Conservation (phyloP, 2,797 vertebrate species). For the Rhinoraja longicauda region DNA sequence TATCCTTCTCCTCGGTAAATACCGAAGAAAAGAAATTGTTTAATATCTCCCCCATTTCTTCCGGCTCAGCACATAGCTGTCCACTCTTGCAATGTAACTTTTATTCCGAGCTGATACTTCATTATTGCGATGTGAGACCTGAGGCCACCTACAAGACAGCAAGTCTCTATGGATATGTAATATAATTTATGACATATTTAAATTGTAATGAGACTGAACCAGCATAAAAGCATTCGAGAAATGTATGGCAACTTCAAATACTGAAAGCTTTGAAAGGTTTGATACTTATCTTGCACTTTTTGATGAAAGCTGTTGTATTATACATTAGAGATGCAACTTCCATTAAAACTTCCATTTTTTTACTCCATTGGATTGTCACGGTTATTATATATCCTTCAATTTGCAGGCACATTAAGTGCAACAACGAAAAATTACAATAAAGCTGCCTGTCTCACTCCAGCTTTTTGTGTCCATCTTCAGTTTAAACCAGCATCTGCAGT, state of each 20-base stretch:
- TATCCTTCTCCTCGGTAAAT: no score
- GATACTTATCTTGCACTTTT: background rate
- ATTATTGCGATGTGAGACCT: background rate
- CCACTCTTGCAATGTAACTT: background rate
- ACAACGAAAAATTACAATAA: no score
- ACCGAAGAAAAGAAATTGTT: no score
- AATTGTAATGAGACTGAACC: background rate
- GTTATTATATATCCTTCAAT: background rate
- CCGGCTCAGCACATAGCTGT: no score
- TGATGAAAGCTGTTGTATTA: background rate
- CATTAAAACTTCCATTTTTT: background rate
- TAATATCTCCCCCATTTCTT: no score
- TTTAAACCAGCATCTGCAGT: no score
- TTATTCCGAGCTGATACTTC: background rate
- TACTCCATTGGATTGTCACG: background rate
- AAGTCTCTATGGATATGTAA: background rate
- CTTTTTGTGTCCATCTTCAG: no score
- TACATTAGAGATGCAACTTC: background rate
- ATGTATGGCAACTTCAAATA: background rate
- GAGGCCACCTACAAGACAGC: conserved; percentile 11
- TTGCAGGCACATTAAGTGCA: background rate
- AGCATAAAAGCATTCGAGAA: background rate
- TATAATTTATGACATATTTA: background rate
- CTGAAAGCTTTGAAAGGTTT: background rate
- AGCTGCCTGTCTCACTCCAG: no score